Percentiles rank a stretch among this genome's conserved stretches.
phyloP scores from a whole-genome alignment of 1,140 invertebrate species.

The Philotrypesis tridentata region DNA sequence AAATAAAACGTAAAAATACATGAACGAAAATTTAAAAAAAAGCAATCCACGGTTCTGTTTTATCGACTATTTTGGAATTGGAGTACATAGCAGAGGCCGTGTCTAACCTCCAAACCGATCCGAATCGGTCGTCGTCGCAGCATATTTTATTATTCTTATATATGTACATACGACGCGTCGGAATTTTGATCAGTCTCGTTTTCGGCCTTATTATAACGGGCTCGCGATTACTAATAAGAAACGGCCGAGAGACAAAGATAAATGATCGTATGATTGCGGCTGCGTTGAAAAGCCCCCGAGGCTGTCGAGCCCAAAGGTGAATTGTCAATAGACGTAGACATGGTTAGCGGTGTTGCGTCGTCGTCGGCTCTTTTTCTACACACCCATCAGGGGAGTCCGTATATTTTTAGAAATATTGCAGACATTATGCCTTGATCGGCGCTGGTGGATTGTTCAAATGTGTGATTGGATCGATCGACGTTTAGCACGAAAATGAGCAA shows the following conservation, averaged over 20 bases:
- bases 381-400: not conserved
- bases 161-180: not conserved
- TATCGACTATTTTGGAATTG: slow-evolving; percentile 5
- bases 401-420: slow-evolving; percentile 49
- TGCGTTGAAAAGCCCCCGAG: slow-evolving; percentile 12
- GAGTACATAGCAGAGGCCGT: not conserved
- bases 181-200: not conserved
- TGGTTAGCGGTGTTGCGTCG: slow-evolving; percentile 27
- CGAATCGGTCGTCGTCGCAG: not conserved
- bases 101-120: slow-evolving; percentile 22
- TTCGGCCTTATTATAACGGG: not conserved
- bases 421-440: slow-evolving; percentile 38
- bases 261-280: slow-evolving; percentile 19
- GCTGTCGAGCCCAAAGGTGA: slow-evolving; percentile 35
- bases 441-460: slow-evolving; percentile 32
- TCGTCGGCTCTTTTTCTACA: slow-evolving; percentile 36
- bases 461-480: slow-evolving; percentile 16
- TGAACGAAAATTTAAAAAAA: too few relatives aligned
- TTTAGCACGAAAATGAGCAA: slow-evolving; percentile 67
- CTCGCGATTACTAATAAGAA: slow-evolving; percentile 10
- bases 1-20: too few relatives aligned
- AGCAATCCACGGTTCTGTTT: slow-evolving; percentile 9
- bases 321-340: slow-evolving; percentile 3
- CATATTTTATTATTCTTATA: too few relatives aligned
- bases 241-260: slow-evolving; percentile 2